These are phyloP conservation scores for Drosophila antonietae DNA, from an alignment of 2,888 invertebrate species.

Conservation along the genomic window DNA sequence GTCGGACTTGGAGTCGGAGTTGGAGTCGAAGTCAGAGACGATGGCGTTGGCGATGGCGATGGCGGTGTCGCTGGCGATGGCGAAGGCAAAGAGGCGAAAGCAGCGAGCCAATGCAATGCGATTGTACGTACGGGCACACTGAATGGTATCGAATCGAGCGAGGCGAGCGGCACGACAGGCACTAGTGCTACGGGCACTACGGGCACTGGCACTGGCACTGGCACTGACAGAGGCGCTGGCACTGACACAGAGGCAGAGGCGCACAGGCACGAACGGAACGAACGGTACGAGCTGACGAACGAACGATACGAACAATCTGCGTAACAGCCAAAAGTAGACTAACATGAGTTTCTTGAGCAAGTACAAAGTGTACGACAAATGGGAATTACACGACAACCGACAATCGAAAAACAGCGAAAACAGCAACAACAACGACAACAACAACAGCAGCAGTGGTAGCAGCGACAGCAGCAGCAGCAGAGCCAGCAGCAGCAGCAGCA, in stretches of 20 bases:
- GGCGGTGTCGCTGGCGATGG: conserved; percentile 12
- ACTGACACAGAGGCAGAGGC: conserved; percentile 41
- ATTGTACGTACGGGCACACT: conserved; percentile 36
- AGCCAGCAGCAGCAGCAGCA: conserved; percentile 20
- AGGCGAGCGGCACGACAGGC: conserved; percentile 68
- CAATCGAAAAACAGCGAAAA: conserved; percentile 81
- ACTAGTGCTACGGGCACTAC: conserved; percentile 44
- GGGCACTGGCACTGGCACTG: conserved; percentile 31
- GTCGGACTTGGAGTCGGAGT: conserved; percentile 17
- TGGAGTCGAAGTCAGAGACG: background rate
- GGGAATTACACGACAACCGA: conserved; percentile 84
- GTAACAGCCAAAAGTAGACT: conserved; percentile 85
- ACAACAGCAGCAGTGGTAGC: conserved; percentile 32
- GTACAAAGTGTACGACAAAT: conserved; percentile 84
- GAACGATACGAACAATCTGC: conserved; percentile 83
- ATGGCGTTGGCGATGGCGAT: background rate
- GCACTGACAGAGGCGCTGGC: conserved; percentile 43
- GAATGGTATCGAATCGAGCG: conserved; percentile 42
- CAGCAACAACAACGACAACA: conserved; percentile 61
- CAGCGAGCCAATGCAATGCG: conserved; percentile 39
- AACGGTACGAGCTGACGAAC: conserved; percentile 65
- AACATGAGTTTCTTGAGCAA: conserved; percentile 84
- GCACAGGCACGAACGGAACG: conserved; percentile 49
- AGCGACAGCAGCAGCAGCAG: conserved; percentile 31
- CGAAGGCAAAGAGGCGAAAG: conserved; percentile 11